A percentile compares a stretch with the other conserved stretches of the same genome.
These are phyloP conservation scores for Sussaba pulchella DNA, from an alignment of 2,888 invertebrate species.

Conservation along the genomic window DNA sequence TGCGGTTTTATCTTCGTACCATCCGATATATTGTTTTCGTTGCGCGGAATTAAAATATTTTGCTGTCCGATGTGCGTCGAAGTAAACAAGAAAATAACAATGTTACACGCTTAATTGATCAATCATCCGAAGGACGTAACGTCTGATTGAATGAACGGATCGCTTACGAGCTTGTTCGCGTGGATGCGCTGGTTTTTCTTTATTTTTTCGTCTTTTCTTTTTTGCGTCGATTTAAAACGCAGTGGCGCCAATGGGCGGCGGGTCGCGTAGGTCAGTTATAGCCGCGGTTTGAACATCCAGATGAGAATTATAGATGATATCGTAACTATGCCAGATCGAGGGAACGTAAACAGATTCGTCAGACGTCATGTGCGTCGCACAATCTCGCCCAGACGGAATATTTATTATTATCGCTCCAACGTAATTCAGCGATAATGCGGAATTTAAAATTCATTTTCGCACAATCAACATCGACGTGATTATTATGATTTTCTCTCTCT, in stretches of 20 bases:
- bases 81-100: too few relatives aligned
- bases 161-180: not conserved
- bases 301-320: not conserved
- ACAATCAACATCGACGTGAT: not conserved
- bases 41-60: not conserved
- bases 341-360: conserved; percentile 26
- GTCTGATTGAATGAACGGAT: not conserved
- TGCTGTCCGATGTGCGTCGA: too few relatives aligned
- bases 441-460: not conserved
- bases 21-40: not conserved
- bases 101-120: not conserved
- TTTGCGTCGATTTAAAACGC: not conserved
- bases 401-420: not conserved
- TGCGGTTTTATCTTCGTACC: too few relatives aligned
- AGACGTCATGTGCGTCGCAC: not conserved
- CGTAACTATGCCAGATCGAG: conserved; percentile 3
- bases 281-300: not conserved
- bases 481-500: not conserved
- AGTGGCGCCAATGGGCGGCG: not conserved
- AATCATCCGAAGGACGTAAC: not conserved
- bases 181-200: not conserved
- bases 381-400: not conserved
- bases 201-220: not conserved
- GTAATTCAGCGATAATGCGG: not conserved
- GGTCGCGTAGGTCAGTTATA: conserved; percentile 13